Evolutionary conservation across 2,113 vertebrate species (phyloP), one percentile per base, ranked within the genome.

Genomic region (Colistium nudipinnis): DNA sequence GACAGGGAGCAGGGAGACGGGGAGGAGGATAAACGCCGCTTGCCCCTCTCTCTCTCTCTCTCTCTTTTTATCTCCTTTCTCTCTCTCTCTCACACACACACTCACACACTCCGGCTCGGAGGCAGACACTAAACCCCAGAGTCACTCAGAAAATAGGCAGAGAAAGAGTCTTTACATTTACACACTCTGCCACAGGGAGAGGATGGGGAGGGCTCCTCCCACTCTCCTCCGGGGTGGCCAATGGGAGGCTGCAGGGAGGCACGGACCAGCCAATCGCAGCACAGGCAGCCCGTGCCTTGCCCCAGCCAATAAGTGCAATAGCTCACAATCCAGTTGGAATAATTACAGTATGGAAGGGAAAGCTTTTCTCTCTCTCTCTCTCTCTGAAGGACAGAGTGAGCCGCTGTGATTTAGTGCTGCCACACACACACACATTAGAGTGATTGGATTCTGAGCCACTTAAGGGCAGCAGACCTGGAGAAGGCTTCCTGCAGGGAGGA

Each of bases 1-100:
- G 91, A 89, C 90, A 90, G 83, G 92, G 92, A 94, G 86, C 90
- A 90, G 90, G 92, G 92, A 92, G 78, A 92, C 52, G 90, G 92
- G 92, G 87, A 90, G 89, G 88, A 89, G 82, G 93, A 90, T 82
- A 90, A 35, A 88, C 83, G 80, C 79, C 67, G 78, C 81, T 88
- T 86, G 81, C 73, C 83, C 87, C 78, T 87, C 89, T 71, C 86
- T 87, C 85, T 76, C 86, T 87, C 86, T 81, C 90, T 88, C 85
- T 82, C 85, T 88, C 83, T 79, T 82, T 87, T 70, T 80, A 68
- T 85, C 86, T 86, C 63, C 75, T 43, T 67, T 77, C 81, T 69
- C 52, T 60, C 81, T 69, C 52, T 60, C 78, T 77, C 75, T 66
- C 48, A 81, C 75, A 77, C 60, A 80, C 82, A 78, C 63, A 83